Evolutionary conservation across 2,888 invertebrate genomes (phyloP), one percentile per base, ranked within the genome.

Genomic region (Mimachlamys varia): DNA sequence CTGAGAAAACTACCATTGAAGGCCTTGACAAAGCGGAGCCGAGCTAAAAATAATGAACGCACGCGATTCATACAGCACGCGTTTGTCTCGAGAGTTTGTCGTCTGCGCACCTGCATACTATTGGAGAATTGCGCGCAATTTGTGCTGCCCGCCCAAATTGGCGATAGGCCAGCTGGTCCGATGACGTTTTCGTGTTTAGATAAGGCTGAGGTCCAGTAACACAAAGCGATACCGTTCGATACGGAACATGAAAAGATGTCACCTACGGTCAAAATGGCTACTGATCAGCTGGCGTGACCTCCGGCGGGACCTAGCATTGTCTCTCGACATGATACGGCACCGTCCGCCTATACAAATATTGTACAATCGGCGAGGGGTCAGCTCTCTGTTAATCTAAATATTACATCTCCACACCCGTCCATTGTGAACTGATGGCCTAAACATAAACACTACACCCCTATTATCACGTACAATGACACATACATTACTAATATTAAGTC

Each of bases 91-190:
- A 76, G 76, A 76, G 76, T 76, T 76, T 76, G 22, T 76, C 76
- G 76, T 76, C 76, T 76, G 76, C 76, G 76, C 76, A 76, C 76
- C 76, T 76, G 76, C 76, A 76, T 76, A 76, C 76, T 76, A 27
- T 76, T 76, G 76, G 76, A 7, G 33, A 76, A 76, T 76, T 76
- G 76, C 76, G 76, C 76, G 76, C 76, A 33, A 33, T 92, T 91
- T 87, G 62, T 90, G 87, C 89, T 89, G 88, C 91, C 90, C 92
- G 92, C 92, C 92, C 90, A 90, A 88, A 62, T 76, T 53, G 89
- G 44, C 76, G 92, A 92, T 92, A 92, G 90, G 92, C 62, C 92
- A 92, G 92, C 90, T 92, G 92, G 76, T 76, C 76, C 33, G 33
- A 76, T 76, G 76, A 76, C 76, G 76, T 76, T 76, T 76, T 76